Base-by-base conservation (phyloP, 2,113 vertebrate species). In the Heterocephalus glaber region DNA sequence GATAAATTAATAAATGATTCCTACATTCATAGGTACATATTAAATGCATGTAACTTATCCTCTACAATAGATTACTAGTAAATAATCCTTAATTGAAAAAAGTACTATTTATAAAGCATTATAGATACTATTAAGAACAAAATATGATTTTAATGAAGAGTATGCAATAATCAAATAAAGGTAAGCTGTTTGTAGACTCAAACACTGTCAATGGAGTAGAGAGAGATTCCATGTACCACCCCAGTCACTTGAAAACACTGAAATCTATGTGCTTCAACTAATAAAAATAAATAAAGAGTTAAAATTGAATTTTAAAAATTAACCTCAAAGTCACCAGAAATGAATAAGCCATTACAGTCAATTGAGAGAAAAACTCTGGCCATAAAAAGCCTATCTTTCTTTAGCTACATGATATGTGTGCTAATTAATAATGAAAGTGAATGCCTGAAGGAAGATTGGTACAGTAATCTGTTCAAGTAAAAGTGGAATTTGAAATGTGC, bases 401-500 rank as follows among this genome's bases (percentile, higher is more conserved):
- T 95, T 80, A 93, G 68, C 58, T 56, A 80, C 90, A 86, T 41
- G 97, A 58, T 92, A 76, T 74, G 91, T 86, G 60, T 94, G 96
- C 54, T 97, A 92, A 89, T n/a, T 97, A 94, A 94, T 93, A 52
- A 41, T 68, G 95, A 52, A 89, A 79, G 95, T n/a, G 0, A 47
- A 89, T 49, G 97, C 96, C 93, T 94, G 96, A 30, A 97, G 95
- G 89, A 94, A 96, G 49, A 35, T 7, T 77, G 1, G 70, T 47
- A 1, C 11, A 30, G 65, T 47, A 77, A 92, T 95, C 49, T 70
- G 92, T 79, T 83, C 12, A 70, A 97, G 97, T 81, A 92, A 91
- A 89, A 96, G 49, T 33, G 19, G 65, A 97, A 89, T 96, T 86
- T 89, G 92, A 89, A 97, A 97, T 96, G 89, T 91, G 93, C 97